Evolutionary conservation across 2,888 invertebrate species (phyloP), one percentile per base, ranked within the genome.

Genomic region (Stenchaetothrips biformis): DNA sequence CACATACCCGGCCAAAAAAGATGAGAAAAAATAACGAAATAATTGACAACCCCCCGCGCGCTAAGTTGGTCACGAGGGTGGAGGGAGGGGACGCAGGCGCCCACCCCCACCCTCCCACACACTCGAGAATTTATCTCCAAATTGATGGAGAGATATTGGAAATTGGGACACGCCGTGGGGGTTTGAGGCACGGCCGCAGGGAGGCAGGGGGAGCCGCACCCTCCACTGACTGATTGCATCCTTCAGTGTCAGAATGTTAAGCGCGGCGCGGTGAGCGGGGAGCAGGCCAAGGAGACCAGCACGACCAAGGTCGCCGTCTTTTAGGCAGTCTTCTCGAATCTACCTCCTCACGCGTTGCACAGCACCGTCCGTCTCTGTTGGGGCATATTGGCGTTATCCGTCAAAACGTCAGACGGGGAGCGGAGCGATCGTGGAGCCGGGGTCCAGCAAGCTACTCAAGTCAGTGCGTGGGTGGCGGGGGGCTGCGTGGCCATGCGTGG

Each of bases 191-290:
- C 53, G 53, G 13, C 53, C 53, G 13, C 53, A 53, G 53, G 53
- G 53, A 16, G 53, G 53, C 1, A 2, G 16, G 53, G 53, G 16
- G 53, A 7, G 53, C 53, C 37, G 37, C 37, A 37, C 37, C 37
- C 37, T 37, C 4, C 2, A 37, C 67, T 74, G 67, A 74, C 67
- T 74, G 67, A 74, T 74, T 74, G 67, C 67, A 74, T 74, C 67
- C 67, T 21, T 67, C 67, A 74, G 67, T 74, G 67, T 25, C 67
- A 74, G 67, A 74, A 74, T 74, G 67, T 25, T 74, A 25, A 74
- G 67, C 67, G 11, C 67, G 67, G 67, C 0, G 13, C 59, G 67
- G 67, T 11, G 67, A 7, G 16, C 13, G 67, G 2, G 7, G 21
- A 3, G 67, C 21, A 21, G 25, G 67, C 25, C 21, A 6, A 74